Percentiles rank a stretch among this genome's conserved stretches.
phyloP scores from a whole-genome alignment of 2,888 invertebrate species.

The Tiliacea citrago region DNA sequence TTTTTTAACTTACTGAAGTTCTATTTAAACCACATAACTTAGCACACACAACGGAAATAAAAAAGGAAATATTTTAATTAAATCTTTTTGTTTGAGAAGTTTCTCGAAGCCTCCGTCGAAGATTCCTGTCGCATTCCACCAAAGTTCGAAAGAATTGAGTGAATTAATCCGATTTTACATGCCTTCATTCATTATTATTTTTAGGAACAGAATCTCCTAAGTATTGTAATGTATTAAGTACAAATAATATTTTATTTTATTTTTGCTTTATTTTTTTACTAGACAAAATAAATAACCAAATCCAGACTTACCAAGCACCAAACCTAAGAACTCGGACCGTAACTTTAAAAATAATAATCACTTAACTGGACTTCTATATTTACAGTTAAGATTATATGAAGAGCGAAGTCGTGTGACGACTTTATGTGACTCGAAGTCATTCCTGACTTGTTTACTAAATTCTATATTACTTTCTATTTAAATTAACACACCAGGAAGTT shows the following conservation, averaged over 20 bases:
- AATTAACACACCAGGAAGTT: not conserved
- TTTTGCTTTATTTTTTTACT: too few relatives aligned
- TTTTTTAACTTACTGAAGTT: not conserved
- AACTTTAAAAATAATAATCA: not conserved
- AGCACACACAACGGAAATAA: conserved; percentile 21
- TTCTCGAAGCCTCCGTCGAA: conserved; percentile 38
- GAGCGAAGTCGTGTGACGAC: not conserved
- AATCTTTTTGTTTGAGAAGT: conserved; percentile 45
- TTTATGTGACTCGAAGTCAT: not conserved
- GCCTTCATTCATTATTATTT: conserved; percentile 15
- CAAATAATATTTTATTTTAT: not conserved
- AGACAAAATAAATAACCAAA: too few relatives aligned
- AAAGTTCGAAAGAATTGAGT: conserved; percentile 55
- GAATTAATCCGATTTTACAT: conserved; percentile 52
- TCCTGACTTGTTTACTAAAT: not conserved
- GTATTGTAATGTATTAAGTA: not conserved
- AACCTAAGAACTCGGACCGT: too few relatives aligned
- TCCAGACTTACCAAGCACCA: not conserved
- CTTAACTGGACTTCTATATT: not conserved
- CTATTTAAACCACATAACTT: not conserved
- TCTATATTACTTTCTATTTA: not conserved
- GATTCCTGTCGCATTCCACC: conserved; percentile 42
- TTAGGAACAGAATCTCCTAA: not conserved
- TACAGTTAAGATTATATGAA: not conserved
- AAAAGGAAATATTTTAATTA: conserved; percentile 51